These are phyloP conservation scores for Embidobia sp. DNA, from an alignment of 2,888 invertebrate species.

Conservation along the genomic window DNA sequence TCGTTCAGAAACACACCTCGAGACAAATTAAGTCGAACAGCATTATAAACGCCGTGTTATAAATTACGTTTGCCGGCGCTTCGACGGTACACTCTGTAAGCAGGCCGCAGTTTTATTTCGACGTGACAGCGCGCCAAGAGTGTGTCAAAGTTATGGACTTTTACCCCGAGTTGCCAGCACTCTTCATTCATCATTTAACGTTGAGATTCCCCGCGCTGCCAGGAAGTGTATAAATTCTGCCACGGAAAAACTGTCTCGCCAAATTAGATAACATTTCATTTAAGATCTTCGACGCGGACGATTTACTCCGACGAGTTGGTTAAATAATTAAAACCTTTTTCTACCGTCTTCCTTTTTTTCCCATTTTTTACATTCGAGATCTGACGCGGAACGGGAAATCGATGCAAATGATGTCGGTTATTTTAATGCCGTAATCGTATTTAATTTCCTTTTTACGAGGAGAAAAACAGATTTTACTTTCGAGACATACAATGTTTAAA, in stretches of 20 bases:
- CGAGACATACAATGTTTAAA: too few species aligned
- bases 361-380: too few species aligned
- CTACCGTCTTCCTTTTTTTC: too few species aligned
- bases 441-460: too few species aligned
- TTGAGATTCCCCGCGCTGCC: slow-evolving; percentile 17
- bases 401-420: too few species aligned
- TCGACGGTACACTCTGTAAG: slow-evolving; percentile 18
- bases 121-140: slow-evolving; percentile 45
- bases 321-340: slow-evolving; percentile 15
- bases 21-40: slow-evolving; percentile 32
- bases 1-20: slow-evolving; percentile 20
- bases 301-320: slow-evolving; percentile 8
- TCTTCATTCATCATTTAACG: slow-evolving; percentile 45
- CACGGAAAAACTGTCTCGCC: slow-evolving; percentile 18
- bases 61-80: slow-evolving; percentile 36
- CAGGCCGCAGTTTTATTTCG: slow-evolving; percentile 39
- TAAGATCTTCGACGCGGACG: slow-evolving; percentile 25
- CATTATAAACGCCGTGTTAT: slow-evolving; percentile 32
- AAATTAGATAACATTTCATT: slow-evolving; percentile 31
- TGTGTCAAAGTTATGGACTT: slow-evolving; percentile 50
- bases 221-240: slow-evolving; percentile 23
- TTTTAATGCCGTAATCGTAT: too few species aligned
- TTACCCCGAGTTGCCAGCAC: slow-evolving; percentile 31
- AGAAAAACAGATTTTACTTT: too few species aligned
- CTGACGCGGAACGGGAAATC: too few species aligned